phyloP scores from a whole-genome alignment of 2,113 vertebrate genomes.

The Orycteropus afer region DNA sequence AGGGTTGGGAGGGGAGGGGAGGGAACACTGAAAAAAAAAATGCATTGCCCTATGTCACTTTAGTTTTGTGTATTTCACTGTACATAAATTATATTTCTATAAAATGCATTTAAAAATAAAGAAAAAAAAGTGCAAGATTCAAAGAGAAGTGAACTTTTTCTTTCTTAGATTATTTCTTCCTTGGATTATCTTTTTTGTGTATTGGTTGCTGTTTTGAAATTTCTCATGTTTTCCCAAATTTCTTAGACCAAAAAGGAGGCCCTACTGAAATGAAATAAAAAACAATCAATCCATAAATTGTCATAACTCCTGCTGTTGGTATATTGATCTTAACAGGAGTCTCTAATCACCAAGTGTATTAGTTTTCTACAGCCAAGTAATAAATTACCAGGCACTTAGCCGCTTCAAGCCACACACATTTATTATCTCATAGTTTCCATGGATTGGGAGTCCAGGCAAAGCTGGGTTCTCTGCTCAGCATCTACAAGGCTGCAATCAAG shows the following conservation, averaged over 20 bases:
- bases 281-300: background rate
- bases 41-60: no score
- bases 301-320: background rate
- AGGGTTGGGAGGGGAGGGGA: no score
- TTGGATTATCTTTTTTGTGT: background rate
- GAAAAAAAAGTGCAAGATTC: no score
- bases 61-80: no score
- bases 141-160: background rate
- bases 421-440: background rate
- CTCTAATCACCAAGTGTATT: background rate
- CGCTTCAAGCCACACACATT: background rate
- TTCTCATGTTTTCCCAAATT: background rate
- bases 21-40: no score
- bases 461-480: background rate
- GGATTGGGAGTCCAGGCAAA: background rate
- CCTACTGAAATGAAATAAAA: background rate
- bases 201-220: constrained; percentile 18
- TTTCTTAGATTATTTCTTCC: background rate
- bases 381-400: background rate
- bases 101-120: no score
- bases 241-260: background rate
- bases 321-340: background rate
- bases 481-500: background rate
- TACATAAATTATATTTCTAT: no score
- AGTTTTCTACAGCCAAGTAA: background rate